Percentiles rank a stretch among this genome's conserved stretches.
Conservation (phyloP, 2,888 invertebrate genomes). For the Hydraecia micacea region DNA sequence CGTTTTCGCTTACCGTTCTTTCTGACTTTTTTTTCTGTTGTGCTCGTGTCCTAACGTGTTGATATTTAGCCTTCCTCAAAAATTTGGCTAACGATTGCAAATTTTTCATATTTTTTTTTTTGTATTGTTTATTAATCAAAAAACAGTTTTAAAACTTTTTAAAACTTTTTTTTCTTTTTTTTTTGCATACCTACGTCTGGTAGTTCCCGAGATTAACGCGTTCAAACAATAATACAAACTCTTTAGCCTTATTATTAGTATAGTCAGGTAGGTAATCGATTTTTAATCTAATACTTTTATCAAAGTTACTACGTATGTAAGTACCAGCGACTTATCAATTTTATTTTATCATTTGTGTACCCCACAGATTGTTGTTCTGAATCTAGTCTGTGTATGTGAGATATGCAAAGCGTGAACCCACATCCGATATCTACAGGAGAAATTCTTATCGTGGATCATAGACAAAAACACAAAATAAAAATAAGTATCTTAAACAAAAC, state of each 20-base stretch:
- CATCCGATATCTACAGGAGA: background rate
- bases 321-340: constrained; percentile 2
- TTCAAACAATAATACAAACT: background rate
- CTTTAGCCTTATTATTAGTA: background rate
- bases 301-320: background rate
- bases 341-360: background rate
- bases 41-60: background rate
- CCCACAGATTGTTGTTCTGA: background rate
- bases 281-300: background rate
- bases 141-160: too few relatives aligned
- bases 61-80: background rate
- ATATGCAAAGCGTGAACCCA: constrained; percentile 7
- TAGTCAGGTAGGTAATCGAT: background rate
- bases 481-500: background rate
- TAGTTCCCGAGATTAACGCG: background rate
- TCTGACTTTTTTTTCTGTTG: too few relatives aligned
- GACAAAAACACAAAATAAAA: background rate
- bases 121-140: too few relatives aligned
- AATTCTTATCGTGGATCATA: background rate
- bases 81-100: background rate
- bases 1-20: background rate
- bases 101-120: too few relatives aligned
- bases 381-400: background rate
- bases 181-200: too few relatives aligned
- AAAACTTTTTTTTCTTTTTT: too few relatives aligned